Base-by-base conservation (phyloP, 1,140 invertebrate genomes). In the Vanessa atalanta region DNA sequence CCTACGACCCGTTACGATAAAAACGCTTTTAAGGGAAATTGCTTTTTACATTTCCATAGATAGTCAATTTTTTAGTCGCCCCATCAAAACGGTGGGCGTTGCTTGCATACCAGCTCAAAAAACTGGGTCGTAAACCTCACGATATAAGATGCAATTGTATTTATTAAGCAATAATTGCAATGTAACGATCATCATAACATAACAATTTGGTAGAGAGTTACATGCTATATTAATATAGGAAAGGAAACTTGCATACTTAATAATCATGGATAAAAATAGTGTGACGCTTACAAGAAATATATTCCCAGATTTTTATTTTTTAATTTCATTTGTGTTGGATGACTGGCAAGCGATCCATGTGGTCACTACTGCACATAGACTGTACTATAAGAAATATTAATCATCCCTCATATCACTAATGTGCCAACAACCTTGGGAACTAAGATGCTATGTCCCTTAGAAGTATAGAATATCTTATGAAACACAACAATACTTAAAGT, bases 1-100 rank as follows among this genome's bases (percentile, higher is more conserved):
- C 72, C 76, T 75, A 75, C 65, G 70, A 64, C 74, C 70, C 47
- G 50, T 64, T 70, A 68, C 65, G 61, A 65, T 72, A 72, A 76
- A 76, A 77, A 75, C 50, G 73, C 63, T 70, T 77, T 73, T 68
- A 77, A 74, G 70, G 75, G 75, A 76, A 71, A 76, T 76, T 76
- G 71, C 55, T 72, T 73, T 68, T 76, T 72, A 69, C 75, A 70
- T 75, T 76, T 72, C 70, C 74, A 76, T 57, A 65, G 65, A 51
- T 68, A 75, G 70, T 72, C 65, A 72, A 76, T 73, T 78, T 78
- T 78, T 78, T 78, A 70, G 48, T 68, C 65, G 69, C 65, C 50
- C 65, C 71, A 47, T 80, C 72, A 80, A 82, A 80, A 80, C 80
- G 79, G 77, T 70, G 72, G 80, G 80, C 80, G 78, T 76, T 53